Evolutionary conservation across 1,140 invertebrate genomes (phyloP).

Genomic region (Heliothis subflexa): DNA sequence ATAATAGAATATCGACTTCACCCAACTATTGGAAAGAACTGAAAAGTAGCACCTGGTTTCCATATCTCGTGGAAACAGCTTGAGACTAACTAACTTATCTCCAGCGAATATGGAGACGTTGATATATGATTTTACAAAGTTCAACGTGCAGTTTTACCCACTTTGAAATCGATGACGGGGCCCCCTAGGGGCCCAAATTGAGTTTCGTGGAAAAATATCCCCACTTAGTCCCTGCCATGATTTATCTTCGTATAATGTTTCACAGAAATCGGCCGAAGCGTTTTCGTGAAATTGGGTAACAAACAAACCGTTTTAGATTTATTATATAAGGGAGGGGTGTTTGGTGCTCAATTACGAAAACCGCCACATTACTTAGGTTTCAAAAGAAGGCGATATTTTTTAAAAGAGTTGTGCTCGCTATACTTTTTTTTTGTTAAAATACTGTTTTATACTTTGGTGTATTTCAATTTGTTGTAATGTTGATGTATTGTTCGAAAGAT

Average conservation of each 20-base stretch:
- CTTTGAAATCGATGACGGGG: constrained; percentile 18
- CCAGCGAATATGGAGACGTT: constrained; percentile 23
- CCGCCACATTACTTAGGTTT: constrained; percentile 11
- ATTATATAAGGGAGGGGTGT: constrained; percentile 4
- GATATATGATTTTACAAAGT: constrained; percentile 33
- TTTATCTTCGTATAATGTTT: constrained; percentile 29
- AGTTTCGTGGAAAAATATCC: constrained; percentile 37
- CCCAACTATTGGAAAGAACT: constrained; percentile 3
- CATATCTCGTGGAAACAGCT: constrained; percentile 28
- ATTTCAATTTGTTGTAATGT: too few species aligned
- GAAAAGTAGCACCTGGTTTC: constrained; percentile 1
- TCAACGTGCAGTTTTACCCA: constrained; percentile 10
- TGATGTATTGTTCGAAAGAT: too few species aligned
- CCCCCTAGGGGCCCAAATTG: constrained; percentile 22
- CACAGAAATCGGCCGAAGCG: constrained; percentile 7
- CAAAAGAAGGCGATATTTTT: background rate
- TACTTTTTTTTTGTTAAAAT: background rate
- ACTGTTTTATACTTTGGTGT: too few species aligned
- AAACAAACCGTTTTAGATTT: constrained; percentile 33
- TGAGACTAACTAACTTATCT: constrained; percentile 28
- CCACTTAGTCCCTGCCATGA: constrained; percentile 7
- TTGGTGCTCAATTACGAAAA: constrained; percentile 17
- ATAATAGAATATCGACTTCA: background rate
- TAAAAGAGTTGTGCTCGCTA: too few species aligned
- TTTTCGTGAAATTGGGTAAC: constrained; percentile 21